Evolutionary conservation across 2,113 vertebrate species (phyloP).

Genomic region (Esox niger): DNA sequence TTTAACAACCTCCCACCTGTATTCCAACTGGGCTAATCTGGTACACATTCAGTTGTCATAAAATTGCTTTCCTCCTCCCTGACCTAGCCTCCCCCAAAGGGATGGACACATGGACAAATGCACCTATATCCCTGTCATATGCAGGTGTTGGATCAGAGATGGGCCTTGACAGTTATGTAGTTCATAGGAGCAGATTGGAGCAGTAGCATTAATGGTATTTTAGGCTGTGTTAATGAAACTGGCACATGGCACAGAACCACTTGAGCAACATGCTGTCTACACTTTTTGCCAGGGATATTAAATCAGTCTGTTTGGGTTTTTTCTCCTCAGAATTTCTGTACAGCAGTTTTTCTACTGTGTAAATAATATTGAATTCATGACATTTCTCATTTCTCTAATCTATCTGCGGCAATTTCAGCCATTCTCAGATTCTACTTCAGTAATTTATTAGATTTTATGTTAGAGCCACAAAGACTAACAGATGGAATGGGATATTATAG

Average conservation of each 20-base stretch:
- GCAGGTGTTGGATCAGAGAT: slow-evolving; percentile 4
- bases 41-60: slow-evolving; percentile 2
- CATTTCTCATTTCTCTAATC: neutral
- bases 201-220: slow-evolving; percentile 20
- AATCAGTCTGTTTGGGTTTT: slow-evolving; percentile 31
- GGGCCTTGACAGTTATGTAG: neutral
- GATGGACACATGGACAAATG: neutral
- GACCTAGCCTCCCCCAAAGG: neutral
- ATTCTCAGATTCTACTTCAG: neutral
- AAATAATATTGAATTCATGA: neutral
- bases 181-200: neutral
- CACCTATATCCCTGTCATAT: neutral
- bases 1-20: slow-evolving; percentile 64
- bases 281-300: slow-evolving; percentile 29
- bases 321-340: neutral
- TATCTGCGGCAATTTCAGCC: neutral
- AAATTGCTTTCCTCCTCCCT: neutral
- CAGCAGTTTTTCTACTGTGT: neutral
- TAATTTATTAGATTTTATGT: neutral
- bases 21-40: slow-evolving; percentile 20
- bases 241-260: neutral
- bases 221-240: slow-evolving; percentile 6
- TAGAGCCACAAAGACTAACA: neutral
- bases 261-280: slow-evolving; percentile 1
- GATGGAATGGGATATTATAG: slow-evolving; percentile 7